Evolutionary conservation across 64 coral and sea anemone species (phyloP), one percentile per base, ranked within the genome.

Genomic region (Stichodactyla mertensii): DNA sequence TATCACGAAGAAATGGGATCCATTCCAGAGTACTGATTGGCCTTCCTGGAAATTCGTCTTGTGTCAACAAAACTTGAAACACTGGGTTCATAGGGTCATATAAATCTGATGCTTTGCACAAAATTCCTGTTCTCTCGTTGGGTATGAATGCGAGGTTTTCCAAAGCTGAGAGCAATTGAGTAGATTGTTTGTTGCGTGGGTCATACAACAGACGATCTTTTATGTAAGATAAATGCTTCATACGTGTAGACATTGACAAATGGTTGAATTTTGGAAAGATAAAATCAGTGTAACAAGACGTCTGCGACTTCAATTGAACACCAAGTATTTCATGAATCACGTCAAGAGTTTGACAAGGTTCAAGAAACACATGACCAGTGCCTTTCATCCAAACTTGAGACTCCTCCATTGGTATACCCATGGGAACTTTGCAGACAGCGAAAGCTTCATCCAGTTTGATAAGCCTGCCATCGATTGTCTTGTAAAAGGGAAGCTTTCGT

Each of bases 401-500:
- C 31, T 93, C 95, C 8, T 83, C 57, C 55, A 51, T 52, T 82
- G 91, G 95, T 88, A 97, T 85, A 77, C 88, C 88, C 15, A 2
- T 16, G 12, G 95, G 91, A 20, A 97, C 61, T n/a, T 91, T 89
- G 55, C 85, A 90, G 51, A 93, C 77, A 5, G 91, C 78, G 16
- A 55, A 52, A 78, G 86, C 88, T 28, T 83, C 80, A 6, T 88
- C 86, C 5, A 93, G 88, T 54, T 23, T 77, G 18, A 91, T 59
- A 23, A 91, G 87, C 36, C 59, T 85, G 15, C 83, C 95, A 16
- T 77, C 56, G 61, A 93, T 93, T 14, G 91, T 88, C 86, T 78
- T 88, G 57, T 88, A 97, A 61, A 97, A 97, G 18, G 95, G 95
- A 71, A 97, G 77, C 19, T 71, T 64, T 52, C 88, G 93, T n/a